Evolutionary conservation across 2,888 invertebrate genomes (phyloP).

Genomic region (Apamea sordens): DNA sequence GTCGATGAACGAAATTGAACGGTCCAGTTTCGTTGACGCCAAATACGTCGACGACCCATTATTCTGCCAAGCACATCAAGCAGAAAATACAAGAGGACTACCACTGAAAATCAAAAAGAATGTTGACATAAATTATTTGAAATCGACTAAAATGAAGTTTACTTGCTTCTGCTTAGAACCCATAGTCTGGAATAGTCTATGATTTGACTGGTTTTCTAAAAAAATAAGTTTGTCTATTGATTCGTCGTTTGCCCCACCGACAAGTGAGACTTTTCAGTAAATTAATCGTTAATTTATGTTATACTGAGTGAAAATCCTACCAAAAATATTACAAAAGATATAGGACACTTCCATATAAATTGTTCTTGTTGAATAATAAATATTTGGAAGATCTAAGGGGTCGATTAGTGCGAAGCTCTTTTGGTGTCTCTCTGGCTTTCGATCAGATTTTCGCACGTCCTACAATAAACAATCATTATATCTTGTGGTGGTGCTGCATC

Average conservation of each 20-base stretch:
- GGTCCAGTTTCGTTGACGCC: no score
- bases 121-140: no score
- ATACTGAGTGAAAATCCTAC: conserved; percentile 74
- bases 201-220: conserved; percentile 60
- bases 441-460: conserved; percentile 83
- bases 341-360: conserved; percentile 44
- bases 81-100: neutral
- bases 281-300: conserved; percentile 74
- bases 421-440: conserved; percentile 77
- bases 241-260: conserved; percentile 88
- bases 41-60: no score
- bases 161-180: neutral
- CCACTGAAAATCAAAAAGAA: neutral
- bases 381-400: conserved; percentile 50
- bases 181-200: conserved; percentile 41
- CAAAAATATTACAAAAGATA: conserved; percentile 57
- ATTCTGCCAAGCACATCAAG: neutral
- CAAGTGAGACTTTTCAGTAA: conserved; percentile 79
- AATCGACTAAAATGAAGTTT: conserved; percentile 35
- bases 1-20: no score
- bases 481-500: conserved; percentile 75
- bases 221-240: conserved; percentile 86
- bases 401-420: conserved; percentile 73
- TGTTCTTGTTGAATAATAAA: conserved; percentile 49
- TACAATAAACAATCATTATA: conserved; percentile 81